Conservation (phyloP, 2,797 vertebrate genomes). For the Octomys mimax region DNA sequence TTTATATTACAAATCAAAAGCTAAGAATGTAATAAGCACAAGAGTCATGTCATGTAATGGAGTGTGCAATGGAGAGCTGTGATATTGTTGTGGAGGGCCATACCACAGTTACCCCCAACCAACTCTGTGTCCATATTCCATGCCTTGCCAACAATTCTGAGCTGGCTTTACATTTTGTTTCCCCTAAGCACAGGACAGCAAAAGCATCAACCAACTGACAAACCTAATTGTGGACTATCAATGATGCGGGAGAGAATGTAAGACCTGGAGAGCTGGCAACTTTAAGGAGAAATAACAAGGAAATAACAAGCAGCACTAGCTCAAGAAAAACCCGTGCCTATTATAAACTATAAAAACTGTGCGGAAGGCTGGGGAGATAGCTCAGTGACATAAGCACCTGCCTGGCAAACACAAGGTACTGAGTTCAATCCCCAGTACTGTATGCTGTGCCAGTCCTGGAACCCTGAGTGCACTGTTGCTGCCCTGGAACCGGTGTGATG, state of each 20-base stretch:
- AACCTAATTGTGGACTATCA: background rate
- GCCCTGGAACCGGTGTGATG: too few relatives aligned
- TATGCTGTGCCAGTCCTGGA: too few relatives aligned
- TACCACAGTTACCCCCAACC: background rate
- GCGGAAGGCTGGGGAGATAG: too few relatives aligned
- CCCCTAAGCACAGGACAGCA: background rate
- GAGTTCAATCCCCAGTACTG: too few relatives aligned
- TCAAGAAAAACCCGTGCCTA: background rate
- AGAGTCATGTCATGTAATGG: background rate
- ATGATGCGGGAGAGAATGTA: background rate
- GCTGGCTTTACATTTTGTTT: background rate
- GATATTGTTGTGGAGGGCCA: background rate
- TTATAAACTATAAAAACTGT: background rate
- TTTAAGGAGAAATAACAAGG: background rate
- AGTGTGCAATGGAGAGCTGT: background rate
- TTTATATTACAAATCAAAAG: background rate
- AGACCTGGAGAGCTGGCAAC: background rate
- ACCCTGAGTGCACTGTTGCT: too few relatives aligned
- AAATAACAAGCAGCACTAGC: background rate
- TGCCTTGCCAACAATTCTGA: background rate
- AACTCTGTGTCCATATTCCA: background rate
- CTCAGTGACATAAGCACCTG: too few relatives aligned
- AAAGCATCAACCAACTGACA: background rate
- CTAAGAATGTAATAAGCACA: background rate
- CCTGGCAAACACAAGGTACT: too few relatives aligned